phyloP scores from a whole-genome alignment of 2,113 vertebrate genomes.

The Sigmodon hispidus region DNA sequence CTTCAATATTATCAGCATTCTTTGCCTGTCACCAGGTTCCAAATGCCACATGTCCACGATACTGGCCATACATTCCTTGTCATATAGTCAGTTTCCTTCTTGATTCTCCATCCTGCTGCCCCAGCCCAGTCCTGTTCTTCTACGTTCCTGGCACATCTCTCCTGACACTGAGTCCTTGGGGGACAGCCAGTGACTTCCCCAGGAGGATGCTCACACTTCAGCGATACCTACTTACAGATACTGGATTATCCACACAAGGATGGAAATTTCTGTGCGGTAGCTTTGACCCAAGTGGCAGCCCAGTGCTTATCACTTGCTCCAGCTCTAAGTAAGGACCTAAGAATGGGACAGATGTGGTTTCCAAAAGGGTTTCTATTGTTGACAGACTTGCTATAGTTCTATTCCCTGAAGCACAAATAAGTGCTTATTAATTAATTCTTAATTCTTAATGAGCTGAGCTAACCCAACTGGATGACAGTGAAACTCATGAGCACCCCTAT shows the following conservation, averaged over 20 bases:
- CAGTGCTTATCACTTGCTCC: neutral
- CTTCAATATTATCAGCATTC: neutral
- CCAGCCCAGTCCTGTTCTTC: neutral
- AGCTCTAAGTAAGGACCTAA: neutral
- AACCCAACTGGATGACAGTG: neutral
- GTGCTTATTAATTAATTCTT: too few species aligned
- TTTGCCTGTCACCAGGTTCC: neutral
- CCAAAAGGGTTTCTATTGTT: neutral
- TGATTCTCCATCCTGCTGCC: rapidly evolving
- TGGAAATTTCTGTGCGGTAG: neutral
- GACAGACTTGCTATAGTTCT: neutral
- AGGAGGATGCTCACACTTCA: neutral
- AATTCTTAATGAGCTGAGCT: rapidly evolving
- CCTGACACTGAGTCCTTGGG: neutral
- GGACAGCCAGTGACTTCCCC: neutral
- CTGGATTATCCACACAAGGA: neutral
- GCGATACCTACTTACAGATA: neutral
- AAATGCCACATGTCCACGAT: rapidly evolving
- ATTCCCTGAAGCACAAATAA: neutral
- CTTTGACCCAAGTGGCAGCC: neutral
- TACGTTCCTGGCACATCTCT: too few species aligned
- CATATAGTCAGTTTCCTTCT: neutral
- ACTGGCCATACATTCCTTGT: neutral
- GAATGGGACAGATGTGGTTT: neutral
- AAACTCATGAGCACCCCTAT: rapidly evolving